Base-by-base conservation (phyloP, 2,888 invertebrate genomes). In the Esperia sulphurella region DNA sequence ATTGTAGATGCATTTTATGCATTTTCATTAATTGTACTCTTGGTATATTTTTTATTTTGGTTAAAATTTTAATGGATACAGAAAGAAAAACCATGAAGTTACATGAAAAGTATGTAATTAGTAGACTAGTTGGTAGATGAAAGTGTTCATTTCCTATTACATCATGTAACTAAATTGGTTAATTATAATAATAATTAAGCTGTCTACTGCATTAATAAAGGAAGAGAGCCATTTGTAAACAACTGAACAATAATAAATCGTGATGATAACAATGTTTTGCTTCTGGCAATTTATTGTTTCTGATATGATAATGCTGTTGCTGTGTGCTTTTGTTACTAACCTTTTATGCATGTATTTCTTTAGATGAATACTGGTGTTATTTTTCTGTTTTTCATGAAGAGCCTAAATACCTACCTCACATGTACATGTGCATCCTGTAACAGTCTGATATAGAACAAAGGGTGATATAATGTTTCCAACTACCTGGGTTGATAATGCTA, bases 241-340 rank as follows among this genome's bases (percentile, higher is more conserved):
- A 35, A 12, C 6, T 30, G 41, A 29, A 41, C 41, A 30, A 9
- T 28, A 41, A 39, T 41, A 30, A 41, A 41, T 9, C 30, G 9
- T 39, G 21, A 21, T 28, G 21, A 53, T 60, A 62, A 57, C 54
- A 49, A 40, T 40, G 33, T 54, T 58, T 52, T 61, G 53, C 42
- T 39, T 3, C 35, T 43, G 44, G 13, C 14, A 35, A 28, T 14
- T 21, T 48, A 41, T 21, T 30, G 41, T 41, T 41, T 7, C 6
- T 41, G n/a, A 28, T 10, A 7, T 37, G 2, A 3, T 37, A 12
- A 12, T 3, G 12, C 4, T 37, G 37, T 10, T 31, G 12, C 37
- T 12, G 10, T 10, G 13, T 37, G 13, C 31, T 31, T 31, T 4
- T 10, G 10, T 31, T 31, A 31, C 8, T 31, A 5, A 21, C 21